Base-by-base conservation (phyloP, 2,888 invertebrate species). In the Rhamnusium bicolor region DNA sequence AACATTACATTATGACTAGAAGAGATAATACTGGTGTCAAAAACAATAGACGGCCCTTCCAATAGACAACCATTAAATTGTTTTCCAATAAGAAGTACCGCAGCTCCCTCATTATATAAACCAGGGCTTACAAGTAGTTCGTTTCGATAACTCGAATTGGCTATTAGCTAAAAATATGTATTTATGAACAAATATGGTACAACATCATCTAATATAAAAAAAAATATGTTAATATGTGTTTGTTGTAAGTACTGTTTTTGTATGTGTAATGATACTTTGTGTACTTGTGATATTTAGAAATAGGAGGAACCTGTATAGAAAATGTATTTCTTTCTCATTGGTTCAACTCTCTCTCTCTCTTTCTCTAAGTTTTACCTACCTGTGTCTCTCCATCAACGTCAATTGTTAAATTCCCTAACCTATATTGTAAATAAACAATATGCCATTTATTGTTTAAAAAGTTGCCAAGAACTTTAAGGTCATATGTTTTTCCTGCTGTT, bases 11-110 rank as follows among this genome's bases (percentile, higher is more conserved):
- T 93, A 80, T 91, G 91, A 63, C 76, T 84, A 63, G 90, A 90
- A 81, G 92, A 90, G 78, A 93, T 90, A 71, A 91, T 88, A 76
- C 91, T 90, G 16, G 90, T 87, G 85, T 93, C 92, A 87, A 96
- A 95, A 83, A 94, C 92, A 49, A 96, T 90, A 77, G 95, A 94
- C n/a, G 96, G 96, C 0, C 96, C 96, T 89, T 96, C 95, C 81
- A 93, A 91, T 74, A 96, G 91, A 87, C 96, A 96, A 76, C 96
- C 96, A 83, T 92, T 92, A 89, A 95, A 96, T 80, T 93, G 92
- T 86, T 93, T 93, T 60, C 96, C 96, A 75, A 96, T 92, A 78
- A 94, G 92, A 81, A 96, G 89, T 76, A 93, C 92, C 12, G 94
- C 93, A 21, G 94, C 93, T 77, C 93, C 93, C 81, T 91, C 92